These are phyloP conservation scores for Diorhabda elongata DNA, from an alignment of 1,140 invertebrate genomes.

Conservation along the genomic window DNA sequence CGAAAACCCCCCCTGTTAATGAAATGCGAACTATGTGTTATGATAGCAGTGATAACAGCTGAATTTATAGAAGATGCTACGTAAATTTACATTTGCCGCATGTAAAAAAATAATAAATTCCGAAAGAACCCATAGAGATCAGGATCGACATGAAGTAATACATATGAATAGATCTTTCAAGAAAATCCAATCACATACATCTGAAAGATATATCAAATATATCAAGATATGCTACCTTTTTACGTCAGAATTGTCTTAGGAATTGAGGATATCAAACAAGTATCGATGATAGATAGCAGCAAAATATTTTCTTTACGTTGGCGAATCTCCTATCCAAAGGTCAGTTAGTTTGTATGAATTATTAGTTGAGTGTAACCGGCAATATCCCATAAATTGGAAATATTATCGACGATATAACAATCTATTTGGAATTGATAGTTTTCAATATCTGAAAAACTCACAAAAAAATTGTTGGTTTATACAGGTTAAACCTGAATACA, in stretches of 20 bases:
- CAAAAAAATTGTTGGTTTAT: too few species aligned
- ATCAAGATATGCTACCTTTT: neutral
- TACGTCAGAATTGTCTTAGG: constrained; percentile 1
- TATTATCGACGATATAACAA: too few species aligned
- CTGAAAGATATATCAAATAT: neutral
- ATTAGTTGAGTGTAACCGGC: neutral
- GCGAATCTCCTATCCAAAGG: neutral
- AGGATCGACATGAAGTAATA: neutral
- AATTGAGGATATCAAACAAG: neutral
- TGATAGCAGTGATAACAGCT: too few species aligned
- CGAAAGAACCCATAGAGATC: neutral
- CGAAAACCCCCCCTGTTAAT: too few species aligned
- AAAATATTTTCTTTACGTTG: neutral
- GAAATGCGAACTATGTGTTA: too few species aligned
- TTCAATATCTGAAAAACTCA: too few species aligned
- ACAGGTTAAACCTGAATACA: too few species aligned
- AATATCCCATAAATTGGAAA: neutral
- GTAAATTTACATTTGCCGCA: too few species aligned
- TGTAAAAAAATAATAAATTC: neutral
- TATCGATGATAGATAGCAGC: constrained; percentile 2
- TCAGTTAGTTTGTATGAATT: neutral
- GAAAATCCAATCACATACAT: constrained; percentile 2
- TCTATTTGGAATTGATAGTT: too few species aligned
- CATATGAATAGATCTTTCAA: neutral
- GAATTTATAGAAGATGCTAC: too few species aligned